These are phyloP conservation scores for Pseudachorutes palmiensis DNA, from an alignment of 1,140 invertebrate species.

Conservation along the genomic window DNA sequence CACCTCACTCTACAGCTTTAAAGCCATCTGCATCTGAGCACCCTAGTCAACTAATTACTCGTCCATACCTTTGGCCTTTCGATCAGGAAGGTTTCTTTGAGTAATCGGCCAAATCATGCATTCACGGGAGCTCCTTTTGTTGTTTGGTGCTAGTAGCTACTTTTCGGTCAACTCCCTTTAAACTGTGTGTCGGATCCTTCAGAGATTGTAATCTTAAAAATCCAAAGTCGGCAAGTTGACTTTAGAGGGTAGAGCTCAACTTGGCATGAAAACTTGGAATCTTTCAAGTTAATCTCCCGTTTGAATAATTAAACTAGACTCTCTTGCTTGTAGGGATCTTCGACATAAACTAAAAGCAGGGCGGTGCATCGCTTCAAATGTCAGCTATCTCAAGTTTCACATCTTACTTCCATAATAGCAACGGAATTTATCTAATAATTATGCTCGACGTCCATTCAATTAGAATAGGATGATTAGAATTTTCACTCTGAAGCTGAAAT, in stretches of 20 bases:
- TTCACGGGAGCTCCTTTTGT: background rate
- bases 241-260: too few species aligned
- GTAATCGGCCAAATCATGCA: background rate
- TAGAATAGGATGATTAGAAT: background rate
- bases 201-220: background rate
- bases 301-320: slow-evolving; percentile 7
- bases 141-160: background rate
- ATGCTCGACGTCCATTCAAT: background rate
- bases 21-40: background rate
- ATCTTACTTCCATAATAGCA: too few species aligned
- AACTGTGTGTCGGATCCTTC: background rate
- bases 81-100: background rate
- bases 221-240: background rate
- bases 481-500: too few species aligned
- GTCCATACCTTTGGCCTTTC: background rate
- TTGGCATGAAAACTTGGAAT: background rate
- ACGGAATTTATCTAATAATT: background rate
- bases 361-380: background rate
- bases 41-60: background rate
- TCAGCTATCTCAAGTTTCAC: background rate
- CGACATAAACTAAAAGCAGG: background rate
- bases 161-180: too few species aligned
- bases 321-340: background rate
- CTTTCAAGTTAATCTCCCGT: background rate
- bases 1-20: too few species aligned